Base-by-base conservation (phyloP, 35 echinoderm and acorn worm genomes). In the Heliocidaris tuberculata region DNA sequence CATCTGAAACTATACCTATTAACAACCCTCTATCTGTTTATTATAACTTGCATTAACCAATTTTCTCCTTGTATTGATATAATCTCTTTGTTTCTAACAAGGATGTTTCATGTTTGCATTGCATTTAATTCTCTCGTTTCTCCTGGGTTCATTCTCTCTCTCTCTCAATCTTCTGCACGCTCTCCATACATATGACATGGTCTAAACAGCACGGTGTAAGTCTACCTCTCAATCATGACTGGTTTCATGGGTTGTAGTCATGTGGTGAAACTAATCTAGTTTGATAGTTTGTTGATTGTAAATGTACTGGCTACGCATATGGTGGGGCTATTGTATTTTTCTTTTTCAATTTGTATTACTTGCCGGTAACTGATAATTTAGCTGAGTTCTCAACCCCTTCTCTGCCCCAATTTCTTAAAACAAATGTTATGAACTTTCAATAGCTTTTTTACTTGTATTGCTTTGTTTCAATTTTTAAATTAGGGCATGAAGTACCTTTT, bases 91-190 rank as follows among this genome's bases (percentile, higher is more conserved):
- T 78, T 5, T n/a, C 17, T 78, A 78, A 78, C 65, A 78, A 78
- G 19, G 65, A 78, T 78, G 19, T 21, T 78, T 89, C 11, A 24
- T 47, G 87, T 89, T 48, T 89, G 31, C 87, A 48, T 89, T 89
- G 31, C 87, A 89, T 89, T 47, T 89, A 89, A 89, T 48, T 47
- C 87, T 89, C 87, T 89, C 87, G 47, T 89, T 89, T 89, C 87
- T 89, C 47, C 32, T 89, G 87, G 87, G 87, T 47, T 1, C 31
- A 31, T 89, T 47, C 31, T 48, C 24, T 89, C 87, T 89, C 87
- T 89, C 87, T 47, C 17, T 27, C 87, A 47, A 89, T 89, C 16
- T 48, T 89, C 87, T 89, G 87, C 87, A 32, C 47, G 87, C 87
- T 27, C 47, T 47, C 87, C 31, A 89, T 89, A 48, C 87, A 89